phyloP scores from a whole-genome alignment of 2,888 invertebrate species.

The Rhaphigaster nebulosa region DNA sequence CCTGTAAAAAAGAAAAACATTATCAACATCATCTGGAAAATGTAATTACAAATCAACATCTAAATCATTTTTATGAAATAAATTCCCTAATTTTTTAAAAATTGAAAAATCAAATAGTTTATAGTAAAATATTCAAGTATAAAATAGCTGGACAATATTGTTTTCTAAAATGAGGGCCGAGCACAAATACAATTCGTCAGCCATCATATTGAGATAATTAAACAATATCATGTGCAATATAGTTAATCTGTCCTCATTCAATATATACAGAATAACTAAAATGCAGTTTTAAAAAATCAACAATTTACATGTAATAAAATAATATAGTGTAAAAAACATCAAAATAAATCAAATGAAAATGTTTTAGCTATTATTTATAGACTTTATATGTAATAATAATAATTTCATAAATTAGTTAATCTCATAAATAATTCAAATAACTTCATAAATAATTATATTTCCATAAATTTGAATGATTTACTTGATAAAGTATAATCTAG shows the following conservation, averaged over 20 bases:
- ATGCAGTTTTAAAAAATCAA: background rate
- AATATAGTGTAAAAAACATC: no score
- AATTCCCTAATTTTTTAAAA: background rate
- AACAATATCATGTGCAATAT: background rate
- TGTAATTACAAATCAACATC: background rate
- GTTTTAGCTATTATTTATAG: no score
- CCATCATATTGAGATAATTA: background rate
- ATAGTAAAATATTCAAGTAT: background rate
- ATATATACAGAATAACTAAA: background rate
- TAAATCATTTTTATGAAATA: background rate
- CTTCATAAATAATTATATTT: no score
- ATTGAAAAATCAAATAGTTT: background rate
- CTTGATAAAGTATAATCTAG: no score
- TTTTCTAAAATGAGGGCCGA: background rate
- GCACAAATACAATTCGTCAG: background rate
- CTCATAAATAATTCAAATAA: no score
- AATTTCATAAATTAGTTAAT: no score
- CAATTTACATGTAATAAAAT: background rate
- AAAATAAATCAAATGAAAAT: no score
- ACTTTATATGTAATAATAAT: no score
- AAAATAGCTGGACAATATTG: background rate
- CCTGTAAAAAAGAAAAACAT: no score
- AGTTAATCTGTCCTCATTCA: background rate
- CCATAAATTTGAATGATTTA: no score
- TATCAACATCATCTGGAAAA: background rate